Conservation (phyloP, 2,888 invertebrate species). For the Orchesella flavescens region DNA sequence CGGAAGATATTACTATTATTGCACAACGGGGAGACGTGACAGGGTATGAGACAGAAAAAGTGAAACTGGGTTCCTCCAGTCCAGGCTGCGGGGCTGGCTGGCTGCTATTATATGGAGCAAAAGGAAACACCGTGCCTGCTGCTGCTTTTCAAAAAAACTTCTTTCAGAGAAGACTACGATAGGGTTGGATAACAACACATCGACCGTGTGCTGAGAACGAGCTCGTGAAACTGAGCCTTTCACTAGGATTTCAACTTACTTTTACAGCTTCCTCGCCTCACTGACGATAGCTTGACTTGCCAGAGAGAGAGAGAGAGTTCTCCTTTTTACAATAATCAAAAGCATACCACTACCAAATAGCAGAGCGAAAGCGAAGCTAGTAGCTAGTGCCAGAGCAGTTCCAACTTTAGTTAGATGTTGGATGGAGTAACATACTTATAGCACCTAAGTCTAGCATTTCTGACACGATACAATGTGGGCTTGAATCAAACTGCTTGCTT, state of each 20-base stretch:
- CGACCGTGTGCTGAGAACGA: conserved; percentile 26
- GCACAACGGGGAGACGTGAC: conserved; percentile 27
- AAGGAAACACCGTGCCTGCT: background rate
- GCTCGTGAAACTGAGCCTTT: conserved; percentile 33
- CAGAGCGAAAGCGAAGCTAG: too few relatives aligned
- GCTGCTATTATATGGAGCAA: too few relatives aligned
- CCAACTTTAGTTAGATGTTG: too few relatives aligned
- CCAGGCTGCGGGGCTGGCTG: background rate
- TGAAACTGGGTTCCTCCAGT: background rate
- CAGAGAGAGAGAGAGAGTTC: too few relatives aligned
- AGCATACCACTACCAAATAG: too few relatives aligned
- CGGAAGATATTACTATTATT: conserved; percentile 42
- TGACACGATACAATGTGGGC: too few relatives aligned
- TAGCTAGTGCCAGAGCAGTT: too few relatives aligned
- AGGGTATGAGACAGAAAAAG: conserved; percentile 3
- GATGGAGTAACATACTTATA: too few relatives aligned
- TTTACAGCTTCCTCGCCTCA: conserved; percentile 21
- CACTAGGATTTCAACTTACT: conserved; percentile 14
- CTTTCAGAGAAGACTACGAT: background rate
- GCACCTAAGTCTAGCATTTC: too few relatives aligned
- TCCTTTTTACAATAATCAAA: too few relatives aligned
- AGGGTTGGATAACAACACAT: conserved; percentile 22
- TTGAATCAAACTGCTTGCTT: too few relatives aligned
- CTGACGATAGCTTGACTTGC: background rate
- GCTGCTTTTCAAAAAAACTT: background rate